Evolutionary conservation across 2,888 invertebrate species (phyloP).

Genomic region (Philereme vetulata): DNA sequence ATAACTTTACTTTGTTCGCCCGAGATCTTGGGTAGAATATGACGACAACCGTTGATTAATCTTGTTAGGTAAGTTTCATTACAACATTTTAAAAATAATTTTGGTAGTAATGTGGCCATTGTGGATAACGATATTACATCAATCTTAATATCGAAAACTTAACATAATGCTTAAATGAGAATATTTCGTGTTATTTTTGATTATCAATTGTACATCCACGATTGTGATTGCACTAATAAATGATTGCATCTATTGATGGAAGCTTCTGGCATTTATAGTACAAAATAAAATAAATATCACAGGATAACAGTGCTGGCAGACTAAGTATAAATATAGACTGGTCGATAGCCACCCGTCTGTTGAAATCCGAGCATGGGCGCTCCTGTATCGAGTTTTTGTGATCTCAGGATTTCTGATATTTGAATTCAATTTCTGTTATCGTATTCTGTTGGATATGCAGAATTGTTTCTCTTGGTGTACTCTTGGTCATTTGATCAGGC

Average conservation of each 20-base stretch:
- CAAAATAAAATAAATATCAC: constrained; percentile 22
- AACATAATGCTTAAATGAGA: no score
- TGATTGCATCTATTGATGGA: background rate
- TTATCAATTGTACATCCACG: no score
- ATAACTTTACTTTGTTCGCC: background rate
- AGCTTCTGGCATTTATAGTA: constrained; percentile 12
- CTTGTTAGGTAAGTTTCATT: no score
- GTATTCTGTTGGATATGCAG: background rate
- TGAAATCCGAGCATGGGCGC: constrained; percentile 28
- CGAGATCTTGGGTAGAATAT: no score
- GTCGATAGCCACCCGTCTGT: constrained; percentile 49
- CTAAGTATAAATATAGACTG: constrained; percentile 59
- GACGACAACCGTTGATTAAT: no score
- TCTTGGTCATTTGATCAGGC: background rate
- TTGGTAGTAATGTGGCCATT: no score
- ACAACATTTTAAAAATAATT: no score
- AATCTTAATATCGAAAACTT: no score
- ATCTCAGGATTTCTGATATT: constrained; percentile 18
- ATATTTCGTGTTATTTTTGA: no score
- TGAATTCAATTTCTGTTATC: constrained; percentile 13
- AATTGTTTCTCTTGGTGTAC: background rate
- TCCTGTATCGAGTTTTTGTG: constrained; percentile 24
- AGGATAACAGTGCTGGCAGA: constrained; percentile 10
- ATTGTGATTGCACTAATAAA: no score
- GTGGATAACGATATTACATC: no score